A percentile compares a stretch with the other conserved stretches of the same genome.
Conservation (phyloP, 2,888 invertebrate genomes). For the Colletes collaris region DNA sequence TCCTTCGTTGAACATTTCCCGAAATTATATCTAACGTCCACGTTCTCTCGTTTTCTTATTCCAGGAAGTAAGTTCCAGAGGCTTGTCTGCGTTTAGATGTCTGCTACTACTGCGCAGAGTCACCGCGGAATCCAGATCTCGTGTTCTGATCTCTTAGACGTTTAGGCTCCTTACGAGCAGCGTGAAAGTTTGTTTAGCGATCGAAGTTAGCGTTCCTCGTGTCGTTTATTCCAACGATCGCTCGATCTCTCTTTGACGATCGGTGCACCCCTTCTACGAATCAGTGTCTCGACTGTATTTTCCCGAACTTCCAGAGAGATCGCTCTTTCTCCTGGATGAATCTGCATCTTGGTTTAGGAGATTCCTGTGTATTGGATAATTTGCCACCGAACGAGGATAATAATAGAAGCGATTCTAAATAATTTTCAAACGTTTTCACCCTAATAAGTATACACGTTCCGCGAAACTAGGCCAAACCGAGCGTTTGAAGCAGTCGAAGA, state of each 20-base stretch:
- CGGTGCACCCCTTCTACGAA: constrained; percentile 8
- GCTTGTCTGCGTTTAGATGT: constrained; percentile 52
- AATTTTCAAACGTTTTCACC: no score
- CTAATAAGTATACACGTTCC: no score
- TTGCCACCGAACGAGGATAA: no score
- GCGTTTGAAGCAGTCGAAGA: no score
- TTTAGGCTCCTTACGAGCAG: constrained; percentile 20
- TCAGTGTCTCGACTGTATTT: not conserved
- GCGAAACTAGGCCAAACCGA: no score
- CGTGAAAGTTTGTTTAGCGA: not conserved
- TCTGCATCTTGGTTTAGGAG: not conserved
- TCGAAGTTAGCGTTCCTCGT: not conserved
- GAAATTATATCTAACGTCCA: constrained; percentile 49
- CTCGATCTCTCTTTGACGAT: not conserved
- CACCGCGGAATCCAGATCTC: constrained; percentile 41
- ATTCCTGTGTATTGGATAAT: no score
- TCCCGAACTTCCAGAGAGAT: constrained; percentile 34
- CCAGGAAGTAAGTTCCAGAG: constrained; percentile 84
- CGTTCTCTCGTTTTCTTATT: constrained; percentile 79
- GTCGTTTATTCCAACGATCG: constrained; percentile 12
- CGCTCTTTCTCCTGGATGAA: constrained; percentile 1
- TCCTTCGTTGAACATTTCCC: constrained; percentile 29
- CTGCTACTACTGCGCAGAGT: constrained; percentile 47
- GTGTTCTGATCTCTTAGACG: constrained; percentile 23
- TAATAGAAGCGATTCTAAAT: no score